These are phyloP conservation scores for Neuroscelio doddi DNA, from an alignment of 2,888 invertebrate genomes.

Conservation along the genomic window DNA sequence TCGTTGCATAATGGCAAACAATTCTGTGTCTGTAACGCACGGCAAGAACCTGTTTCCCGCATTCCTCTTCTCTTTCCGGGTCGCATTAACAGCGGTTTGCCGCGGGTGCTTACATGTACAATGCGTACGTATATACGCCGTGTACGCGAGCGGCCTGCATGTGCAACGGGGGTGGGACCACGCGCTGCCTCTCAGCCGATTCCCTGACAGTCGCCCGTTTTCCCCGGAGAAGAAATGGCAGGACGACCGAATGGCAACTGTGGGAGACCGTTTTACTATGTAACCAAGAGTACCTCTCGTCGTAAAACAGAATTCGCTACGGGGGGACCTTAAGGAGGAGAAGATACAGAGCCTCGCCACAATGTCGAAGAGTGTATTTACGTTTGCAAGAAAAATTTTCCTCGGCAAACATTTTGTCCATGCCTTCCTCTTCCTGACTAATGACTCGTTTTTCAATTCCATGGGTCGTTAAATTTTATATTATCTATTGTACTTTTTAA, in stretches of 20 bases:
- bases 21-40: conserved; percentile 17
- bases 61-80: conserved; percentile 35
- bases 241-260: conserved; percentile 37
- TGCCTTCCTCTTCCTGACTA: no score
- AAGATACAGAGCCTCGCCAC: no score
- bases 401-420: no score
- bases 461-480: no score
- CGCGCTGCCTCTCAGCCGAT: conserved; percentile 10
- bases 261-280: conserved; percentile 35
- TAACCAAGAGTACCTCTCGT: conserved; percentile 28
- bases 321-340: no score
- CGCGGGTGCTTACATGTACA: conserved; percentile 28
- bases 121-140: conserved; percentile 24
- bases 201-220: conserved; percentile 29
- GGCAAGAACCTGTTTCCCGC: conserved; percentile 32
- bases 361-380: no score
- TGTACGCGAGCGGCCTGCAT: conserved; percentile 14
- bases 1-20: conserved; percentile 36
- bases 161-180: conserved; percentile 24
- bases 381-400: no score
- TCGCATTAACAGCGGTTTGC: conserved; percentile 34
- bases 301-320: no score
- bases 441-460: no score
- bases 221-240: conserved; percentile 23
- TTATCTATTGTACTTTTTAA: no score